Conservation (phyloP, 1,140 invertebrate species). For the Diorhabda sublineata region DNA sequence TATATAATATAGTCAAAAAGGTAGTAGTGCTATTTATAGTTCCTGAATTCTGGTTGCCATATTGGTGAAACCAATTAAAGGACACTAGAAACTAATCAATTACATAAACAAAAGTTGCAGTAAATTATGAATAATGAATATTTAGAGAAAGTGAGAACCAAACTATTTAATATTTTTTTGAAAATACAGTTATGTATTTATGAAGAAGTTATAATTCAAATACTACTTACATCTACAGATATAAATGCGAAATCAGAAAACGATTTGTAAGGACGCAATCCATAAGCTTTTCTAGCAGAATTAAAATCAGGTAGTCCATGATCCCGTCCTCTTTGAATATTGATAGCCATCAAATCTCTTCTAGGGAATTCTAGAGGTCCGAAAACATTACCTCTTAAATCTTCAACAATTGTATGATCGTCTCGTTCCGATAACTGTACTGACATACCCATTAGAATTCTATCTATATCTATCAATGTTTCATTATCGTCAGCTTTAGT, state of each 20-base stretch:
- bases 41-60: too few relatives aligned
- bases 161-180: too few relatives aligned
- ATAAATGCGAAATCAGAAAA: conserved; percentile 7
- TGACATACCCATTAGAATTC: conserved; percentile 59
- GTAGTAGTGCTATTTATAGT: too few relatives aligned
- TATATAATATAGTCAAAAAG: too few relatives aligned
- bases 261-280: conserved; percentile 36
- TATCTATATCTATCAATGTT: conserved; percentile 51
- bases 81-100: too few relatives aligned
- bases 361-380: conserved; percentile 67
- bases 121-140: conserved; percentile 3
- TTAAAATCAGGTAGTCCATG: conserved; percentile 68
- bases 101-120: too few relatives aligned
- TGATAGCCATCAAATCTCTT: conserved; percentile 62
- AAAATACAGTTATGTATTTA: too few relatives aligned
- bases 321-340: conserved; percentile 65
- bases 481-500: conserved; percentile 22
- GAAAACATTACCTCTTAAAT: conserved; percentile 60
- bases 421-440: conserved; percentile 62
- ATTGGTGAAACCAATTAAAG: too few relatives aligned
- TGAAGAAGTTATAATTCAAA: too few relatives aligned
- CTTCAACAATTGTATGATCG: conserved; percentile 63
- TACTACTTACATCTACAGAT: background rate
- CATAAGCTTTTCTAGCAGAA: conserved; percentile 54
- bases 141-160: background rate